A percentile compares a stretch with the other conserved stretches of the same genome.
Evolutionary conservation across 2,113 vertebrate genomes (phyloP).

Genomic region (Tonatia bakeri): DNA sequence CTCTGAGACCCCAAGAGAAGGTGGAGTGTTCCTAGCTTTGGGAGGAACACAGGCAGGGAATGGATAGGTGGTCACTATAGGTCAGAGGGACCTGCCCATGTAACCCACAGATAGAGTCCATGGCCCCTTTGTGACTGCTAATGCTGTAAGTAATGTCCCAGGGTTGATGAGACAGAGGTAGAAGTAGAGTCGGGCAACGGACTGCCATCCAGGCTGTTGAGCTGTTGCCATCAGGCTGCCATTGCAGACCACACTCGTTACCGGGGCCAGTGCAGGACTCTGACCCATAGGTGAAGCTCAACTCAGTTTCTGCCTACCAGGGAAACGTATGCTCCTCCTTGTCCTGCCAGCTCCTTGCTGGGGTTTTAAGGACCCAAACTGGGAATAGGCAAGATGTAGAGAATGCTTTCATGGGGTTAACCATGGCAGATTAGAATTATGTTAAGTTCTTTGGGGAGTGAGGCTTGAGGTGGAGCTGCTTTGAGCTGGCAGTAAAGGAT

Average conservation of each 20-base stretch:
- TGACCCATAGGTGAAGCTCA: not conserved
- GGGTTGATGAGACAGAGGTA: not conserved
- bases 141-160: not conserved
- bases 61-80: not conserved
- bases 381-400: not conserved
- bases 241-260: not conserved
- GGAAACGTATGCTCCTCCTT: not conserved
- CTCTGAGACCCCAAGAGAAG: not conserved
- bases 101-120: not conserved
- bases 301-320: not conserved
- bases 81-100: not conserved
- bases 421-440: not conserved
- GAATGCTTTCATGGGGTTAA: not conserved
- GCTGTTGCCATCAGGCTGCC: not conserved
- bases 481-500: not conserved
- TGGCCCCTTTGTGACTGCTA: not conserved
- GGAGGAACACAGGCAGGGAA: not conserved
- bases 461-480: conserved; percentile 5
- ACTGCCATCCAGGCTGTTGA: not conserved
- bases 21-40: not conserved
- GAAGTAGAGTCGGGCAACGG: not conserved
- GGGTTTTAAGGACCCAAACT: conserved; percentile 10
- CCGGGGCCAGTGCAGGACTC: not conserved
- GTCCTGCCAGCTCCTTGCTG: not conserved
- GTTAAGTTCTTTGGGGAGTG: not conserved